Evolutionary conservation across 2,888 invertebrate genomes (phyloP).

Genomic region (Drosophila nr. fundita): DNA sequence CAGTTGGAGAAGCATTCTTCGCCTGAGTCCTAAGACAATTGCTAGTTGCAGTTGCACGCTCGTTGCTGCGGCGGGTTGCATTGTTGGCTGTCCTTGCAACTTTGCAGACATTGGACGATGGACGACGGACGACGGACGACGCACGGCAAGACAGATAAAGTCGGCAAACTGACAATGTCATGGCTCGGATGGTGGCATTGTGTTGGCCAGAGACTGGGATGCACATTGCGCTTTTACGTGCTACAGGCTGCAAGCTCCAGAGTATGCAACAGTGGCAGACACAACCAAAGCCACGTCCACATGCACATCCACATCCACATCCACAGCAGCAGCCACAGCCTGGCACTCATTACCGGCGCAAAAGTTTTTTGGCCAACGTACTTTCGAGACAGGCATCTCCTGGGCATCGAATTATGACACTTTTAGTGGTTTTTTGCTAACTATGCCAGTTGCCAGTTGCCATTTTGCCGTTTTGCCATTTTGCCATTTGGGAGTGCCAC

Average conservation of each 20-base stretch:
- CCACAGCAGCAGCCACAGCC: slow-evolving; percentile 35
- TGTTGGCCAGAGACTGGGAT: background rate
- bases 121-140: slow-evolving; percentile 7
- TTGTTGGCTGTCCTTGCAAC: slow-evolving; percentile 17
- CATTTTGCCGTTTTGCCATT: slow-evolving; percentile 20
- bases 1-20: background rate
- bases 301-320: background rate
- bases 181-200: slow-evolving; percentile 1
- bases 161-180: slow-evolving; percentile 15
- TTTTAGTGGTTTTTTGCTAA: slow-evolving; percentile 50
- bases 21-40: background rate
- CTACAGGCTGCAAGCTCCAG: slow-evolving; percentile 19
- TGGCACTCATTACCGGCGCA: slow-evolving; percentile 71
- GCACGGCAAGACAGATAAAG: slow-evolving; percentile 8
- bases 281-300: slow-evolving; percentile 16
- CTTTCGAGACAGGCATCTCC: slow-evolving; percentile 80
- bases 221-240: slow-evolving; percentile 57
- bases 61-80: slow-evolving; percentile 2
- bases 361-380: slow-evolving; percentile 74
- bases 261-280: slow-evolving; percentile 15
- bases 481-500: slow-evolving; percentile 33
- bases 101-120: slow-evolving; percentile 23
- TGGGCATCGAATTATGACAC: slow-evolving; percentile 82
- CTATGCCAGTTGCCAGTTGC: slow-evolving; percentile 39
- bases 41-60: slow-evolving; percentile 13